Evolutionary conservation across 53 echinoderm and acorn worm species (phyloP).

Genomic region (Actinopyga echinites): DNA sequence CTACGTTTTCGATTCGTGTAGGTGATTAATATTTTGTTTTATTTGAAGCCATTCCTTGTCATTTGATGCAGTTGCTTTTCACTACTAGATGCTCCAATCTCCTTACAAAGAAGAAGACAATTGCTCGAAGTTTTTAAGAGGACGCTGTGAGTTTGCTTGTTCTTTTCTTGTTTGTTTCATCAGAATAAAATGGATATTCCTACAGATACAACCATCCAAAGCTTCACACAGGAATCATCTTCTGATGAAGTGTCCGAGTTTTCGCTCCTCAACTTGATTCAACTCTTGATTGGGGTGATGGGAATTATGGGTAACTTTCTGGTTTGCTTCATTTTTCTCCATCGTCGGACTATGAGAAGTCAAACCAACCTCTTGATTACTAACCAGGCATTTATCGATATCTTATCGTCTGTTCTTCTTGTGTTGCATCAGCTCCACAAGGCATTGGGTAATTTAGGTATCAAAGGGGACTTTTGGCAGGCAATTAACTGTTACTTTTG

Average conservation of each 20-base stretch:
- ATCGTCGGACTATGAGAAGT: constrained; percentile 56
- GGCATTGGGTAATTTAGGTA: not conserved
- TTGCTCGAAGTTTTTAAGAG: too few species aligned
- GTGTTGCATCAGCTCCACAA: constrained; percentile 13
- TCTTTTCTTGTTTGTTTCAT: too few species aligned
- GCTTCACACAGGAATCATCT: too few species aligned
- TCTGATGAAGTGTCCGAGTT: not conserved
- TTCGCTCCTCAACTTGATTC: not conserved
- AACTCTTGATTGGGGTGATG: constrained; percentile 28
- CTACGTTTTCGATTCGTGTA: too few species aligned
- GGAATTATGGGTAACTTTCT: constrained; percentile 66
- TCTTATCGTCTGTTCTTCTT: constrained; percentile 60
- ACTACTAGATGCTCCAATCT: too few species aligned
- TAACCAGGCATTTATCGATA: constrained; percentile 78
- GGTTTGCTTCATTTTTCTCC: constrained; percentile 63
- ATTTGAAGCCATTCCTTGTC: too few species aligned
- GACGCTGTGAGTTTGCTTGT: too few species aligned
- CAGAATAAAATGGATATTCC: too few species aligned
- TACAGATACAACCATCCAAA: too few species aligned
- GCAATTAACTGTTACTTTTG: constrained; percentile 73
- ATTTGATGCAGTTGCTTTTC: too few species aligned
- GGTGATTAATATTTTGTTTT: too few species aligned
- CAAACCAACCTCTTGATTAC: constrained; percentile 73
- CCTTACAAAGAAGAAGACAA: too few species aligned
- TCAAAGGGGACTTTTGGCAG: not conserved